Evolutionary conservation across 2,113 vertebrate species (phyloP), one percentile per base, ranked within the genome.

Genomic region (Pampusana beccarii): DNA sequence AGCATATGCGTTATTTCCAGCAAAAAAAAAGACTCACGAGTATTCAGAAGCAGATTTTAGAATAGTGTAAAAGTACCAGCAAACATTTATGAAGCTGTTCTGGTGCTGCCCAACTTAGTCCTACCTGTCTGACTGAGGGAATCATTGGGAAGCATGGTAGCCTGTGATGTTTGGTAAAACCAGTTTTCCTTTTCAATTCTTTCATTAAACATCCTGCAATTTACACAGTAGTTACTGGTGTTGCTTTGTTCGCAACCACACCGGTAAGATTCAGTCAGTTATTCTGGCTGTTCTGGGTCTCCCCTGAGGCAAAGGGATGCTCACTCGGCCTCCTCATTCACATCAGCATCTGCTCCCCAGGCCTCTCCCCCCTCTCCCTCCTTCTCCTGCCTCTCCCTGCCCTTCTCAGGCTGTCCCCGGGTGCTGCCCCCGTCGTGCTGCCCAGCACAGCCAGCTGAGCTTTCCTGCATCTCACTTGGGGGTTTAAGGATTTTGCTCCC

Each of bases 1-100:
- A 19, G 44, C 48, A 21, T 34, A 62, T 53, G 80, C 26, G 61
- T 69, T 93, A 69, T n/a, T 26, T 44, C 61, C 65, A 40, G n/a
- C 44, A 62, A 57, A 53, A 21, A 36, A 53, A 44, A 95, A 79
- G 67, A 9, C 14, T 38, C 51, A 14, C 28, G 58, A 46, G 9
- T 88, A 60, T 57, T 88, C 51, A 81, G 53, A 65, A 50, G 17
- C 28, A 75, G 65, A 78, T 44, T 78, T 88, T 40, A 81, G 65
- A 90, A 71, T 50, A 79, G 73, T 3, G 5, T 26, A 74, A 66
- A 92, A 65, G 28, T 57, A 86, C 67, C 34, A 60, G 33, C 75
- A 94, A 86, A 79, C 9, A 36, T 40, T 71, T 71, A 46, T 29
- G 74, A 85, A 87, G 38, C 34, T 53, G 18, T 79, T 81, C 65